phyloP scores from a whole-genome alignment of 2,888 invertebrate genomes.

The Cephus runcator region DNA sequence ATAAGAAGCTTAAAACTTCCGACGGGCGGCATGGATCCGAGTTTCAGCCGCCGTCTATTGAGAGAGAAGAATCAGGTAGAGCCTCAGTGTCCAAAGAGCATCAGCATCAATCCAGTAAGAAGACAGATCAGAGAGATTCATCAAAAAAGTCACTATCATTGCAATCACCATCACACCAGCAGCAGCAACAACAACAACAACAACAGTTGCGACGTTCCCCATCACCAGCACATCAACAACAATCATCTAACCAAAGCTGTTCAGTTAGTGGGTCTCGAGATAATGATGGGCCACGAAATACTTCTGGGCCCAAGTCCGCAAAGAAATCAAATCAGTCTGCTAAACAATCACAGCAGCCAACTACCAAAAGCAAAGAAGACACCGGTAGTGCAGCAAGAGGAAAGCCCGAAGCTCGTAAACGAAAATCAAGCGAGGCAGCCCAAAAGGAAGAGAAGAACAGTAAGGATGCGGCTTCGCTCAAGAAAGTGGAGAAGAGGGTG shows the following conservation, averaged over 20 bases:
- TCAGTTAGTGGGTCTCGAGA: constrained; percentile 62
- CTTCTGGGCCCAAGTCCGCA: constrained; percentile 59
- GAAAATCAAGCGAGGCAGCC: constrained; percentile 58
- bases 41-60: constrained; percentile 78
- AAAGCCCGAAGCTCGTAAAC: constrained; percentile 59
- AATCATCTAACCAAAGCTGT: constrained; percentile 51
- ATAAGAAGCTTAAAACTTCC: constrained; percentile 87
- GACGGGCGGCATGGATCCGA: constrained; percentile 80
- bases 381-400: constrained; percentile 38
- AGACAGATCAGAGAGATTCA: constrained; percentile 39
- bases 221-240: constrained; percentile 20
- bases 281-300: constrained; percentile 64
- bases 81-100: constrained; percentile 61
- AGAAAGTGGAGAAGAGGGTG: constrained; percentile 58
- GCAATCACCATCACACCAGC: constrained; percentile 29
- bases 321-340: constrained; percentile 49
- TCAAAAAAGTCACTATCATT: constrained; percentile 30
- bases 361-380: constrained; percentile 49
- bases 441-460: constrained; percentile 56
- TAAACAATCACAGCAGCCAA: constrained; percentile 56
- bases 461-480: constrained; percentile 56
- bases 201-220: constrained; percentile 4
- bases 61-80: constrained; percentile 77
- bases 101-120: constrained; percentile 55
- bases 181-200: constrained; percentile 17